Evolutionary conservation across 2,888 invertebrate species (phyloP).

Genomic region (Polietes domitor): DNA sequence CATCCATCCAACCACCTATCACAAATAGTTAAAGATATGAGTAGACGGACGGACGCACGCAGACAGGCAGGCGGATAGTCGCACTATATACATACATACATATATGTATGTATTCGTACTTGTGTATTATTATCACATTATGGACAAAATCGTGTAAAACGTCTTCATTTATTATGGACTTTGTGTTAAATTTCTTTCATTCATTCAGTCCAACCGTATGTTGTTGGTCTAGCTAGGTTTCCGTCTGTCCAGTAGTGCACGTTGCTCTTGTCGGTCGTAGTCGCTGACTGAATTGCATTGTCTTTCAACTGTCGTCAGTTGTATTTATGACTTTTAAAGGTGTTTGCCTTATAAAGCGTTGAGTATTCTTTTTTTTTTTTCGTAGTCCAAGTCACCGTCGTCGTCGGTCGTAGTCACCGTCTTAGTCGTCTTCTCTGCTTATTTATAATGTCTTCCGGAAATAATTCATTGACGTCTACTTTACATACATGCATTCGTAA

Average conservation of each 20-base stretch:
- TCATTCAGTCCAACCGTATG: not conserved
- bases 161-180: constrained; percentile 10
- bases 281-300: not conserved
- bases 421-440: not conserved
- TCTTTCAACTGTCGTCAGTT: constrained; percentile 1
- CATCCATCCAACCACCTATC: not conserved
- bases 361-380: not conserved
- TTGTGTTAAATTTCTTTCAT: not conserved
- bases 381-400: not conserved
- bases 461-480: constrained; percentile 63
- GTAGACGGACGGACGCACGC: not conserved
- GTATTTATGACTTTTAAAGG: not conserved
- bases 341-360: constrained; percentile 1
- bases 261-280: not conserved
- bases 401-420: not conserved
- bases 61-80: not conserved
- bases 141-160: not conserved
- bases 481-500: constrained; percentile 22
- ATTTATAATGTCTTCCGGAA: constrained; percentile 53
- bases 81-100: not conserved
- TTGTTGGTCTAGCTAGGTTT: no score
- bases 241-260: not conserved
- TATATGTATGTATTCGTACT: no score
- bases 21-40: not conserved
- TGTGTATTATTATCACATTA: not conserved